Percentiles rank a stretch among this genome's conserved stretches.
Evolutionary conservation across 2,888 invertebrate genomes (phyloP).

Genomic region (Neoscelio sp.): DNA sequence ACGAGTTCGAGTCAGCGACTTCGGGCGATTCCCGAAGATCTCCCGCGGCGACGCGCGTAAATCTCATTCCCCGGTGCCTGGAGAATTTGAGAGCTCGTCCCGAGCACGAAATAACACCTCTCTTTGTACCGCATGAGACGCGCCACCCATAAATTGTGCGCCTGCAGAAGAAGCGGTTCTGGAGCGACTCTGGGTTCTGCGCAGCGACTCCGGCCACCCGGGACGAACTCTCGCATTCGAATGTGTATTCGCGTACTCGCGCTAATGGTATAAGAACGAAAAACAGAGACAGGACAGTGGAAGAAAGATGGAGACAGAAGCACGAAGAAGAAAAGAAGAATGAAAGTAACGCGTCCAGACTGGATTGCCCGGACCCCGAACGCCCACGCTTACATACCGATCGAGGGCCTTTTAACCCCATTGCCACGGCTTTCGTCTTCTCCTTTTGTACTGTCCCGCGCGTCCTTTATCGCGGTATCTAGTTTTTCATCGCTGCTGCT

Average conservation of each 20-base stretch:
- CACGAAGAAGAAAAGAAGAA: slow-evolving; percentile 37
- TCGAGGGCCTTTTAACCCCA: slow-evolving; percentile 64
- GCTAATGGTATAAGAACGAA: slow-evolving; percentile 38
- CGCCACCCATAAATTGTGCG: slow-evolving; percentile 81
- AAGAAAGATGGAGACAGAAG: slow-evolving; percentile 18
- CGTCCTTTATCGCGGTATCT: slow-evolving; percentile 45
- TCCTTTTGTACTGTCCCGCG: slow-evolving; percentile 68
- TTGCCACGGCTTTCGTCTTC: slow-evolving; percentile 75
- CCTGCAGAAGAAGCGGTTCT: slow-evolving; percentile 73
- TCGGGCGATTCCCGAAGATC: slow-evolving; percentile 63
- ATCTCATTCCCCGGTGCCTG: slow-evolving; percentile 71
- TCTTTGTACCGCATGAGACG: slow-evolving; percentile 74
- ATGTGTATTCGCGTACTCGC: slow-evolving; percentile 46
- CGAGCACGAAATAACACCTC: slow-evolving; percentile 74
- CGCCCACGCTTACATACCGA: slow-evolving; percentile 66
- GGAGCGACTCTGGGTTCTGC: slow-evolving; percentile 65
- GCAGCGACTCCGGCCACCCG: slow-evolving; percentile 74
- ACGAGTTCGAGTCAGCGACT: slow-evolving; percentile 67
- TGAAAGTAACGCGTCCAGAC: slow-evolving; percentile 57
- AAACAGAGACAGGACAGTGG: not conserved
- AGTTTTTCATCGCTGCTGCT: slow-evolving; percentile 41
- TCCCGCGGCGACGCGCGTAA: slow-evolving; percentile 69
- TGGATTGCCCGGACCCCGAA: slow-evolving; percentile 55
- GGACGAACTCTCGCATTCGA: slow-evolving; percentile 67
- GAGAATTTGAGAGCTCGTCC: slow-evolving; percentile 73